Percentiles rank a stretch among this genome's conserved stretches.
Conservation (phyloP, 2,888 invertebrate species). For the Sinodicranocentrus sp. region DNA sequence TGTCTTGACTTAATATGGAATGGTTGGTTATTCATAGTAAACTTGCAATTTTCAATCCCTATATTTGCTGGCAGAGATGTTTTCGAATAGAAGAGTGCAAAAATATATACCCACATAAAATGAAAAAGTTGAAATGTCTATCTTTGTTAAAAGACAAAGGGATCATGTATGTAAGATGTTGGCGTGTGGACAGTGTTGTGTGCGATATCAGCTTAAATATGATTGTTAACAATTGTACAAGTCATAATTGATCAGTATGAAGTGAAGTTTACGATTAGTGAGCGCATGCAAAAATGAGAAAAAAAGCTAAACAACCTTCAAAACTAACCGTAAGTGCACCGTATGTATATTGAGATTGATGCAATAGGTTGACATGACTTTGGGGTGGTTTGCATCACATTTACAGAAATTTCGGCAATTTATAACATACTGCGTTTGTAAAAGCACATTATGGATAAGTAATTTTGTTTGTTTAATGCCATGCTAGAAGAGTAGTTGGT, state of each 20-base stretch:
- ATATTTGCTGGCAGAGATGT: not conserved
- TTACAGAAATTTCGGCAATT: conserved; percentile 31
- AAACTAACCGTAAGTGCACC: not conserved
- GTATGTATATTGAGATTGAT: conserved; percentile 12
- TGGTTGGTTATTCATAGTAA: not conserved
- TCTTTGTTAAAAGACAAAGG: not conserved
- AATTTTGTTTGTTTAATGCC: not conserved
- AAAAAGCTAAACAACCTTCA: not conserved
- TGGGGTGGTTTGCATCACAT: conserved; percentile 50
- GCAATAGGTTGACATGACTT: conserved; percentile 53
- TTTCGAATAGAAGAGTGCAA: not conserved
- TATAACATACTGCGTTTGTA: not conserved
- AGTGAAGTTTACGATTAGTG: not conserved
- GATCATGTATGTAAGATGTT: not conserved
- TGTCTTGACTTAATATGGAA: conserved; percentile 21
- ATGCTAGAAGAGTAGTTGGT: not conserved
- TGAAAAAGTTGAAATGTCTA: not conserved
- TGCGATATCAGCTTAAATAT: not conserved
- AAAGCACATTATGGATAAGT: not conserved
- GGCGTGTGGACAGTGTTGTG: not conserved
- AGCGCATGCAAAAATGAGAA: conserved; percentile 29
- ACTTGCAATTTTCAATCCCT: not conserved
- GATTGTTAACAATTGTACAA: not conserved
- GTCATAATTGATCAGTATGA: conserved; percentile 4
- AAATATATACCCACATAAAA: not conserved